Base-by-base conservation (phyloP, 2,888 invertebrate genomes). In the Bruchidius siliquastri region DNA sequence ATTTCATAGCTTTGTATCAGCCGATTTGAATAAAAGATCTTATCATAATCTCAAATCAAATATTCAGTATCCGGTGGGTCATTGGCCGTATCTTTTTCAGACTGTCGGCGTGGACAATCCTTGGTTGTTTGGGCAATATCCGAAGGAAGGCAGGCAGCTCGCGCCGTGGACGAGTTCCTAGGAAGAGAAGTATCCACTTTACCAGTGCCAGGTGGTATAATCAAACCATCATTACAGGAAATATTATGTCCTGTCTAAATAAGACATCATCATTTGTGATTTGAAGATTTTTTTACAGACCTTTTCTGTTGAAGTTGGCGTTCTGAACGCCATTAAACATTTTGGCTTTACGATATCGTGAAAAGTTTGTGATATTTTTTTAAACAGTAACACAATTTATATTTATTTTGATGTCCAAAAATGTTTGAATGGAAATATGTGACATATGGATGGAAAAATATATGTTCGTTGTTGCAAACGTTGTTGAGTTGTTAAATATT, bases 61-160 rank as follows among this genome's bases (percentile, higher is more conserved):
- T n/a, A n/a, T n/a, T n/a, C n/a, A n/a, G n/a, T n/a, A n/a, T n/a
- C n/a, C n/a, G n/a, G n/a, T n/a, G n/a, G n/a, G n/a, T n/a, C n/a
- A n/a, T n/a, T n/a, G n/a, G n/a, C n/a, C n/a, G n/a, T n/a, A n/a
- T n/a, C n/a, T n/a, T 72, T 82, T 85, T 77, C 85, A 96, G 99
- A 99, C 90, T 99, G 99, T 86, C 94, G 98, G 66, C 92, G 99
- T 80, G 99, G 99, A n/a, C 99, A 99, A 85, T 98, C 98, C 0
- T 89, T 99, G 74, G 98, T 99, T 3, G 99, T 99, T 10, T 99
- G 98, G 96, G 99, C 99, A 21, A 99, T 99, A 78, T 90, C 96
- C 0, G 99, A 99, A 86, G 99, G 99, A 0, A 90, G 99, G n/a
- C 98, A 97, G 87, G 98, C 98, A 10, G 99, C 99, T 20, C 89